Percentiles rank a stretch among this genome's conserved stretches.
phyloP scores from a whole-genome alignment of 2,888 invertebrate species.

The Drosophila mettleri region DNA sequence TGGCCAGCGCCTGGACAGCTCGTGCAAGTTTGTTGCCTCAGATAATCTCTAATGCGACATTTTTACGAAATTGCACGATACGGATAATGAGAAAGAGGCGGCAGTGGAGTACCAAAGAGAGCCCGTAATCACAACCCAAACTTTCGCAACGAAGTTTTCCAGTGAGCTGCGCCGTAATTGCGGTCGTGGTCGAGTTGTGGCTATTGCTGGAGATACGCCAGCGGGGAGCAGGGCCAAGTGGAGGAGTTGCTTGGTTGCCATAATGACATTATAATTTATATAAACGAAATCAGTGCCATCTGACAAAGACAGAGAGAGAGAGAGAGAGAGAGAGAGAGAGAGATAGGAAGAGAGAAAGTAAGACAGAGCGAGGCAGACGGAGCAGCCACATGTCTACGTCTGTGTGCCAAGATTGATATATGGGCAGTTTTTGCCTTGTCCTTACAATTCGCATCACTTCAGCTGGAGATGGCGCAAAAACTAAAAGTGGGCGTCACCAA shows the following conservation, averaged over 20 bases:
- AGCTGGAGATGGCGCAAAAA: constrained; percentile 14
- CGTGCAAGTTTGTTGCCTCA: constrained; percentile 78
- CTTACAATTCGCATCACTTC: constrained; percentile 32
- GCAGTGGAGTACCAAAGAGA: constrained; percentile 18
- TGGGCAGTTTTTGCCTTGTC: constrained; percentile 56
- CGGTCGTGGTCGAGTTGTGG: constrained; percentile 48
- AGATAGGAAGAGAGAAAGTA: constrained; percentile 4
- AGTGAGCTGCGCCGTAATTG: constrained; percentile 64
- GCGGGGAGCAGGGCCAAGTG: constrained; percentile 13
- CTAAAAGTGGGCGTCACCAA: constrained; percentile 52
- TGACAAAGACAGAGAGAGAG: constrained; percentile 11
- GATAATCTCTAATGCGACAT: constrained; percentile 83
- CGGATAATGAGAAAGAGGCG: constrained; percentile 79
- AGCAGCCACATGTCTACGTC: constrained; percentile 43
- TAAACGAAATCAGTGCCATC: constrained; percentile 79
- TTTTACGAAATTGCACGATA: constrained; percentile 82
- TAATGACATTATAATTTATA: constrained; percentile 84
- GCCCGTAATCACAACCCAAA: constrained; percentile 27
- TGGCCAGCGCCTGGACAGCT: constrained; percentile 29
- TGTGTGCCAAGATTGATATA: constrained; percentile 69
- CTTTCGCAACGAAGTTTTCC: constrained; percentile 48
- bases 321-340: constrained; percentile 16
- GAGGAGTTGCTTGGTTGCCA: constrained; percentile 67
- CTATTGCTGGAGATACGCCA: constrained; percentile 25
- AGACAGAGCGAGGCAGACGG: constrained; percentile 11